Conservation (phyloP, 53 echinoderm and acorn worm species). For the Apostichopus leukothele region DNA sequence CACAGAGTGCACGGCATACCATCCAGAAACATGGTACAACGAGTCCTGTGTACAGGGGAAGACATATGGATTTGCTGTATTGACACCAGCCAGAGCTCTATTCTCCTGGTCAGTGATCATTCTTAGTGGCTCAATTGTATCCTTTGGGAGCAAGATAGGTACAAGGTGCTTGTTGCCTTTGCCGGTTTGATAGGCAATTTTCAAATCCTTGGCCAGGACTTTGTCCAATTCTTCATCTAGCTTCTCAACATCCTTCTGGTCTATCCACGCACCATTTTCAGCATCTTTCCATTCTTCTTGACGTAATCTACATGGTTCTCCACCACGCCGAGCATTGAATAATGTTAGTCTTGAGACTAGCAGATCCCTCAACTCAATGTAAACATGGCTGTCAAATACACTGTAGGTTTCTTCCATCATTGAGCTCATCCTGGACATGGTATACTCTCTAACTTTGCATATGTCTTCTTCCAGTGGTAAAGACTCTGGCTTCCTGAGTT, state of each 20-base stretch:
- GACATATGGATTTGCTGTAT: background rate
- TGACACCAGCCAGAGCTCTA: background rate
- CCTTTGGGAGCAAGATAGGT: conserved; percentile 57
- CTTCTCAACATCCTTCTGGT: conserved; percentile 10
- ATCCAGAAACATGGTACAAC: conserved; percentile 11
- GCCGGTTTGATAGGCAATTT: conserved; percentile 65
- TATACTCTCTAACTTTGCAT: conserved; percentile 51
- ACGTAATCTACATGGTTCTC: conserved; percentile 43
- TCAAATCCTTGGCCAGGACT: conserved; percentile 42
- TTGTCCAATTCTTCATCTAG: conserved; percentile 47
- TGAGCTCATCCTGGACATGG: background rate
- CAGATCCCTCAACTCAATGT: conserved; percentile 48
- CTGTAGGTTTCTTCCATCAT: background rate
- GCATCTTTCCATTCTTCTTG: conserved; percentile 45
- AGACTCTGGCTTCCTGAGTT: conserved; percentile 37
- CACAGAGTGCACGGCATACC: conserved; percentile 41
- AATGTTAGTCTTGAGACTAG: conserved; percentile 57
- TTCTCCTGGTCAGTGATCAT: background rate
- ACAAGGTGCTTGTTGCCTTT: conserved; percentile 68
- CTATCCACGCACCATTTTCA: conserved; percentile 26
- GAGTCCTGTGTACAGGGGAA: conserved; percentile 27
- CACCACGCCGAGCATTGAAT: conserved; percentile 70
- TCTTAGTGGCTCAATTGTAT: conserved; percentile 57
- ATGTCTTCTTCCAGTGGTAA: conserved; percentile 55
- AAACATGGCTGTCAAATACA: conserved; percentile 53